These are phyloP conservation scores for Heliconius congener DNA, from an alignment of 1,140 invertebrate genomes.

Conservation along the genomic window DNA sequence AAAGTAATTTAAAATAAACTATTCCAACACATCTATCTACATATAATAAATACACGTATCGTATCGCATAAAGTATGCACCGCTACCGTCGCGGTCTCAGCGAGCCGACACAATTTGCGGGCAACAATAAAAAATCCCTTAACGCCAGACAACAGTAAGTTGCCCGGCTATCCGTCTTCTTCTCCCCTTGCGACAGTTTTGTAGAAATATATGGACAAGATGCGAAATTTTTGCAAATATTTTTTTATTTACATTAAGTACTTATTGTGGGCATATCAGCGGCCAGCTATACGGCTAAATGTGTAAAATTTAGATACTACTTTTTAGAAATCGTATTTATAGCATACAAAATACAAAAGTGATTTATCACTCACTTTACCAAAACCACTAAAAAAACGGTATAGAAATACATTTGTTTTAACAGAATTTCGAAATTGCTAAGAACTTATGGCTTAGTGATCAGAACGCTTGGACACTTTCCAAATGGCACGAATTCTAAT, in stretches of 20 bases:
- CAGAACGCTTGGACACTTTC: no score
- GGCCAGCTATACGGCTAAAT: no score
- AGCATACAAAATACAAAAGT: no score
- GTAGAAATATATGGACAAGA: constrained; percentile 51
- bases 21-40: not conserved
- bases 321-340: no score
- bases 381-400: no score
- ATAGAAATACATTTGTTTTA: no score
- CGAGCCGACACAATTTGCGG: constrained; percentile 66
- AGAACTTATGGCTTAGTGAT: no score
- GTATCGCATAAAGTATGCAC: constrained; percentile 68
- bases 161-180: constrained; percentile 71
- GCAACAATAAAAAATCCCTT: constrained; percentile 80
- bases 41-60: not conserved
- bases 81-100: constrained; percentile 49
- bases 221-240: not conserved
- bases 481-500: no score
- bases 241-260: not conserved
- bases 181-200: constrained; percentile 56
- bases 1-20: not conserved
- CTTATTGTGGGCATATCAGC: no score
- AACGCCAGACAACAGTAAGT: constrained; percentile 68
- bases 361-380: no score
- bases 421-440: no score
- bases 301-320: no score